These are phyloP conservation scores for Norana najaformis DNA, from an alignment of 2,888 invertebrate species.

Conservation along the genomic window DNA sequence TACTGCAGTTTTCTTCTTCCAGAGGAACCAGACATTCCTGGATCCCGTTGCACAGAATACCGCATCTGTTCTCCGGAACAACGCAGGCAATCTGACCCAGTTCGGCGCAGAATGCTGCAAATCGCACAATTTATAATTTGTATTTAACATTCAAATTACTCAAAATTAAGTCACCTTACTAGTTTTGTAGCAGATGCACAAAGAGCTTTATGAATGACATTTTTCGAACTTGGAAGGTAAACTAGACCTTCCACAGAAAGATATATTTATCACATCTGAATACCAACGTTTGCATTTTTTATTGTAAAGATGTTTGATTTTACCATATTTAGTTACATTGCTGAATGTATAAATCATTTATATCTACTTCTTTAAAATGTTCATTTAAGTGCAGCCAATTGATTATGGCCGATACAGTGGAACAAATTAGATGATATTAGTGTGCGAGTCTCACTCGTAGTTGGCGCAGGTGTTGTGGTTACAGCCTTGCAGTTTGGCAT, in stretches of 20 bases:
- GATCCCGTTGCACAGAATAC: slow-evolving; percentile 32
- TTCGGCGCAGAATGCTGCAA: slow-evolving; percentile 22
- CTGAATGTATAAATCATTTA: too few species aligned
- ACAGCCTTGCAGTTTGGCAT: slow-evolving; percentile 20
- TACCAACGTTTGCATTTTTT: not conserved
- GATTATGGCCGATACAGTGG: too few species aligned
- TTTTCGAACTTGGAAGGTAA: not conserved
- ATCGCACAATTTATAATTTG: not conserved
- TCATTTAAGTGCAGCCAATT: not conserved
- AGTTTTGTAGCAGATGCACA: not conserved
- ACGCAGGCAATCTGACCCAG: slow-evolving; percentile 9
- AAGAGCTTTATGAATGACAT: not conserved
- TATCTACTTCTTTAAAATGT: too few species aligned
- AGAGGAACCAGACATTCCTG: slow-evolving; percentile 29
- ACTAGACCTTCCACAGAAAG: not conserved
- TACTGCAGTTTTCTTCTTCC: slow-evolving; percentile 31
- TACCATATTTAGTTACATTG: not conserved
- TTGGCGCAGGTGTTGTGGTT: slow-evolving; percentile 22
- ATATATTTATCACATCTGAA: not conserved
- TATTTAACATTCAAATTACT: not conserved
- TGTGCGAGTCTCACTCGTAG: not conserved
- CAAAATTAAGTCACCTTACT: not conserved
- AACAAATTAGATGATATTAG: not conserved
- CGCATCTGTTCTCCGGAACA: slow-evolving; percentile 20
- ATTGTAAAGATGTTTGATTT: not conserved